Conservation (phyloP, 1,140 invertebrate species). For the Hypothenemus hampei region DNA sequence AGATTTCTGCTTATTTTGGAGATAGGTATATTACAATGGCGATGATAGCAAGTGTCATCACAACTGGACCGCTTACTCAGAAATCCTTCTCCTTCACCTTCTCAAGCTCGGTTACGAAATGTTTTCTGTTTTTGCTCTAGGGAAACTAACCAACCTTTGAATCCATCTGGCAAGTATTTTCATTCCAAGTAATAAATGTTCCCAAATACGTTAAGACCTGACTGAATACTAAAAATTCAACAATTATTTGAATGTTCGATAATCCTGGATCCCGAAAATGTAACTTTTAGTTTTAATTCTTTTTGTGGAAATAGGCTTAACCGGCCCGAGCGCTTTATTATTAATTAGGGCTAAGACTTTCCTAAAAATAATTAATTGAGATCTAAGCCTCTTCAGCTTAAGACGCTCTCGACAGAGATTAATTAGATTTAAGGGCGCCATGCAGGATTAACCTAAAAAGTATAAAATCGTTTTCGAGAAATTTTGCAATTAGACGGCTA, state of each 20-base stretch:
- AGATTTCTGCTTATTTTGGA: too few species aligned
- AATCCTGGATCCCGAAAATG: background rate
- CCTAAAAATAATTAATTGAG: slow-evolving; percentile 24
- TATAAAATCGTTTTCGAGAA: slow-evolving; percentile 8
- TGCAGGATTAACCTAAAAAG: slow-evolving; percentile 13
- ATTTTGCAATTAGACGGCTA: slow-evolving; percentile 12
- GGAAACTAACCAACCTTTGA: too few species aligned
- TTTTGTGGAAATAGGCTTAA: background rate
- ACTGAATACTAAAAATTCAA: too few species aligned
- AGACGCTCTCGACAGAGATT: slow-evolving; percentile 13
- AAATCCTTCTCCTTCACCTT: too few species aligned
- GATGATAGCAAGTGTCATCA: too few species aligned
- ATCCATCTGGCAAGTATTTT: too few species aligned
- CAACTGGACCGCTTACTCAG: too few species aligned
- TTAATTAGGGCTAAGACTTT: slow-evolving; percentile 14
- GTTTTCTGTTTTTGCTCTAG: too few species aligned
- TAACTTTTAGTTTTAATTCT: slow-evolving; percentile 5
- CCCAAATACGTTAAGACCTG: too few species aligned
- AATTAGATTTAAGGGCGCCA: slow-evolving; percentile 13
- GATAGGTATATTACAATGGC: too few species aligned
- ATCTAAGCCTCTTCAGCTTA: slow-evolving; percentile 9
- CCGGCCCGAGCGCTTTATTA: background rate
- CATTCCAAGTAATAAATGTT: too few species aligned
- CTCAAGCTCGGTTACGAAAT: too few species aligned
- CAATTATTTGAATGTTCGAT: background rate